Evolutionary conservation across 2,113 vertebrate genomes (phyloP).

Genomic region (Acanthisitta chloris): DNA sequence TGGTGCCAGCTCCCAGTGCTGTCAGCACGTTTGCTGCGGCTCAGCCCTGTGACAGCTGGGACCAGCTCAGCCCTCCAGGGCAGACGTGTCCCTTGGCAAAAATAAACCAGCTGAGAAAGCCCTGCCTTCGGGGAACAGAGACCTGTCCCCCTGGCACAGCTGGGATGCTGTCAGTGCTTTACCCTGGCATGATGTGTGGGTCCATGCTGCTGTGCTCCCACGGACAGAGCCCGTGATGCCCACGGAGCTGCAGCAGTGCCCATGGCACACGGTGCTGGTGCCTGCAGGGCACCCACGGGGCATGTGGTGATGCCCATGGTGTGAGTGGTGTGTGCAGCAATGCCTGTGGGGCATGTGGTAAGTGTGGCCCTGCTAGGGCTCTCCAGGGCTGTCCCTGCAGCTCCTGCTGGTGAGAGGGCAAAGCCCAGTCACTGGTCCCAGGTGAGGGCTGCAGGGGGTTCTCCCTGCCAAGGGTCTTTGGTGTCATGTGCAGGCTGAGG

Average conservation of each 20-base stretch:
- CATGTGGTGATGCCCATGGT: not conserved
- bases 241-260: not conserved
- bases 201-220: accelerated
- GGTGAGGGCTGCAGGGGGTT: accelerated
- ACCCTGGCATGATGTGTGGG: accelerated
- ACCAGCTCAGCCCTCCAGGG: not conserved
- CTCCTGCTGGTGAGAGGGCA: not conserved
- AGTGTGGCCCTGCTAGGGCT: no score
- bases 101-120: not conserved
- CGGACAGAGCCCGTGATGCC: not conserved
- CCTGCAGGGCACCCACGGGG: no score
- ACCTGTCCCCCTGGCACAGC: not conserved
- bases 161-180: accelerated
- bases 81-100: not conserved
- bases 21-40: accelerated
- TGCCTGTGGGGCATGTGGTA: not conserved
- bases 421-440: accelerated
- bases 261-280: no score
- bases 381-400: not conserved
- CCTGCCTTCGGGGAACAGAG: not conserved
- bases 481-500: accelerated
- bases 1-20: not conserved
- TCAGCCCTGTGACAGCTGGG: not conserved
- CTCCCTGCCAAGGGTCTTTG: accelerated
- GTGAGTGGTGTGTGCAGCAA: not conserved